Evolutionary conservation across 2,888 invertebrate species (phyloP).

Genomic region (Cephus rjabovi): DNA sequence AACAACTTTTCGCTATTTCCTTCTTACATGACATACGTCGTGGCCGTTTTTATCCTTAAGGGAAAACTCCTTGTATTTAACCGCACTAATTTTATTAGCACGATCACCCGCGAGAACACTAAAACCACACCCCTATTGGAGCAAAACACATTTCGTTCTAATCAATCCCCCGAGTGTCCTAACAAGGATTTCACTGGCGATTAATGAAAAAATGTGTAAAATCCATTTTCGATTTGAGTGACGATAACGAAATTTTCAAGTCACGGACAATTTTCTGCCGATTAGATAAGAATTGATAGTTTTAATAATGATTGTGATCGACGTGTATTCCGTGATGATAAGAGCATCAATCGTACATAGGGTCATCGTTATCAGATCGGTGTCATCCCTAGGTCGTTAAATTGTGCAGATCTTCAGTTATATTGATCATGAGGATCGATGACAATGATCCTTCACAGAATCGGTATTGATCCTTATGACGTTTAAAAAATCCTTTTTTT

Average conservation of each 20-base stretch:
- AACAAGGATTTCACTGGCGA: background rate
- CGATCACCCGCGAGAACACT: background rate
- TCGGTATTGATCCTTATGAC: background rate
- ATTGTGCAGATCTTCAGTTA: background rate
- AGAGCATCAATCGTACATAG: background rate
- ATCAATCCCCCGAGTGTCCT: background rate
- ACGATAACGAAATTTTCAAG: background rate
- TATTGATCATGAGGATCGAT: background rate
- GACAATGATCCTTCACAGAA: background rate
- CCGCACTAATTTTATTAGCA: background rate
- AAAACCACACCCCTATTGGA: background rate
- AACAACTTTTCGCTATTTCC: background rate
- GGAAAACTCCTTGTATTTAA: background rate
- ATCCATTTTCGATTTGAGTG: background rate
- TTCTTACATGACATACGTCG: background rate
- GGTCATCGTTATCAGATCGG: background rate
- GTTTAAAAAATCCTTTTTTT: background rate
- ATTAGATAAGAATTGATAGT: background rate
- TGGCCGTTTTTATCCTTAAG: background rate
- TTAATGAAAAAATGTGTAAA: background rate
- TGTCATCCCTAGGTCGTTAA: background rate
- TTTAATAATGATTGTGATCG: background rate
- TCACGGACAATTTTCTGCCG: background rate
- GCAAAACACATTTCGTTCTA: background rate
- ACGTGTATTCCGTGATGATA: background rate